A percentile compares a stretch with the other conserved stretches of the same genome.
Conservation (phyloP, 2,113 vertebrate species). For the Bambusicola thoracicus region DNA sequence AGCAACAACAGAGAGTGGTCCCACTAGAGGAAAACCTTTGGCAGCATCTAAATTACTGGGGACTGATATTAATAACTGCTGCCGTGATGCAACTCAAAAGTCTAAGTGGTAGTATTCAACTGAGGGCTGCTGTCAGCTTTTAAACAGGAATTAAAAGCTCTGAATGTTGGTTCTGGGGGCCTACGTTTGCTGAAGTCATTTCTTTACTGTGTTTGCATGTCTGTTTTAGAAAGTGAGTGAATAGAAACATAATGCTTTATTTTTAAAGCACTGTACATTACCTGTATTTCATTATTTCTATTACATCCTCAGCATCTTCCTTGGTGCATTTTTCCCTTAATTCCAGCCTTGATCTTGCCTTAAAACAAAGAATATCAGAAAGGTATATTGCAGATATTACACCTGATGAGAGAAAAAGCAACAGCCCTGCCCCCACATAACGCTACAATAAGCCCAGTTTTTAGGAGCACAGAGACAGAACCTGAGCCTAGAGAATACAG, state of each 20-base stretch:
- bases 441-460: neutral
- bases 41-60: neutral
- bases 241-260: neutral
- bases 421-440: neutral
- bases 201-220: neutral
- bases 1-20: neutral
- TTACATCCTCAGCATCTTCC: constrained; percentile 93
- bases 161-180: neutral
- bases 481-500: neutral
- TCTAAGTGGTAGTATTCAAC: neutral
- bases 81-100: neutral
- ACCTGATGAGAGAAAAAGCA: neutral
- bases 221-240: neutral
- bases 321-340: constrained; percentile 90
- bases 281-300: constrained; percentile 99
- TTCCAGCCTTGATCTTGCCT: constrained; percentile 94
- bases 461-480: neutral
- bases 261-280: constrained; percentile 56
- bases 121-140: neutral
- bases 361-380: neutral
- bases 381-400: neutral
- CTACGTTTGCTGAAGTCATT: neutral
- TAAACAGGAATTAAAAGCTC: neutral
- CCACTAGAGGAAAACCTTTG: neutral
- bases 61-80: neutral